phyloP scores from a whole-genome alignment of 2,888 invertebrate genomes.

The Tetragnatha montana region DNA sequence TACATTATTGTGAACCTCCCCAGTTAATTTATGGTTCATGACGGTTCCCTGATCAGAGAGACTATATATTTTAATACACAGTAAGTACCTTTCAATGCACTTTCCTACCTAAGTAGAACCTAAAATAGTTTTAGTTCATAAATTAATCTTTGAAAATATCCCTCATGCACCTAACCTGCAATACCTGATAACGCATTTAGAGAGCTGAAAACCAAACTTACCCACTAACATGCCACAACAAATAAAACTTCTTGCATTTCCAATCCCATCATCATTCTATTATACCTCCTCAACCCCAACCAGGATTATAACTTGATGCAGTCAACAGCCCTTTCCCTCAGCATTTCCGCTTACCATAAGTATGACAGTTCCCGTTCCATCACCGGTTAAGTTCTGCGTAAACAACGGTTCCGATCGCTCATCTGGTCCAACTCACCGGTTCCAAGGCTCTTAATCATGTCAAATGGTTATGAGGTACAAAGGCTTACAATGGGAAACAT shows the following conservation, averaged over 20 bases:
- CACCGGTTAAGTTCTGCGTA: slow-evolving; percentile 12
- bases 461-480: slow-evolving; percentile 38
- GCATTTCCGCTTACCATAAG: slow-evolving; percentile 12
- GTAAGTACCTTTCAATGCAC: no score
- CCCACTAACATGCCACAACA: no score
- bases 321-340: not conserved
- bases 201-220: no score
- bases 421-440: slow-evolving; percentile 6
- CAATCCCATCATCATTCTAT: not conserved
- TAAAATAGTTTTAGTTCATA: no score
- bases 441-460: slow-evolving; percentile 22
- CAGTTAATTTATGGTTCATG: no score
- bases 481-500: slow-evolving; percentile 8
- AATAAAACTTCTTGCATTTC: not conserved
- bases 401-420: not conserved
- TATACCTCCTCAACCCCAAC: not conserved
- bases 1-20: no score
- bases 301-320: not conserved
- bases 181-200: no score
- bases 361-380: slow-evolving; percentile 26
- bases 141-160: no score
- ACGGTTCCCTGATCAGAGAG: no score
- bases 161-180: no score
- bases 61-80: no score
- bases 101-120: no score